Base-by-base conservation (phyloP, 2,113 vertebrate genomes). In the Vicugna pacos region DNA sequence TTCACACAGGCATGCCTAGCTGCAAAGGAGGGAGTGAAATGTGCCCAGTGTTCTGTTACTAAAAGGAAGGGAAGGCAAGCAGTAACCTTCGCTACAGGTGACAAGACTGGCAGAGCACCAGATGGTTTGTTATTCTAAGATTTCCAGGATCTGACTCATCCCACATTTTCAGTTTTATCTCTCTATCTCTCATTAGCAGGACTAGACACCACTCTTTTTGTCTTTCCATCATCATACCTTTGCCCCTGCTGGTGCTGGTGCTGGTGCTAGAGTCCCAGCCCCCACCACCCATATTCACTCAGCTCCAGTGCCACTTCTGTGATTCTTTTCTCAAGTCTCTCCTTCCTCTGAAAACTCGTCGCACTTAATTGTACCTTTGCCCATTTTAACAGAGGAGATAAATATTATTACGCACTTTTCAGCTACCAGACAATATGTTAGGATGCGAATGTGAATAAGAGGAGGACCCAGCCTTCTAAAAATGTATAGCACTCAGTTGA, bases 341-440 rank as follows among this genome's bases (percentile, higher is more conserved):
- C 81, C 67, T 69, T 84, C 26, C 26, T 79, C 79, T 80, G 75
- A 83, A 93, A 93, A 26, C 22, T 26, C 50, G 70, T 32, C 52
- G 56, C 35, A 77, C 32, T 89, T 48, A 73, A 69, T 30, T 54
- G 20, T 38, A 86, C 32, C 8, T 89, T 64, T 87, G 42, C 58
- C 50, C 28, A 83, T 60, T 38, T 67, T 65, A 85, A 70, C n/a
- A 69, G 35, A 73, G 62, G 67, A 85, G 62, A 35, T 52, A 67
- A 92, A 56, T 46, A 75, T 62, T 32, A 65, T 13, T 46, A 65
- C 46, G 35, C 32, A 81, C 17, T 87, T 95, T 91, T 82, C 30
- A 75, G 70, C 32, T 84, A 48, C 38, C 6, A 91, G 38, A 79
- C 16, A n/a, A 11, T 86, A 17, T 5, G 1, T 83, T 70, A 9